Evolutionary conservation across 2,113 vertebrate genomes (phyloP).

Genomic region (Petrocephalus zakoni): DNA sequence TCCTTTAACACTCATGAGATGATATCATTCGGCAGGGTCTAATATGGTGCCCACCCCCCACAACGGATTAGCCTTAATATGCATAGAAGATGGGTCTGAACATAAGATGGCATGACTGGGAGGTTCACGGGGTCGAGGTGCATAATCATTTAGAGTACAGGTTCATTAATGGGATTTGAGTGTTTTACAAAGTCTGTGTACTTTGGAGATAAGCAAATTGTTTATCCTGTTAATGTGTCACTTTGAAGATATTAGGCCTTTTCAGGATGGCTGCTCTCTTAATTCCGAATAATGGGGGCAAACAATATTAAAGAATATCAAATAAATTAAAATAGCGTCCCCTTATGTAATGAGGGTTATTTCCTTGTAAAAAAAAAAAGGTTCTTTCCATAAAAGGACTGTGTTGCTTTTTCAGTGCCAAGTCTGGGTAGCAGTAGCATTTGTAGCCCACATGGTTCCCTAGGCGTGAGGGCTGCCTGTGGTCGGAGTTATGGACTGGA

Average conservation of each 20-base stretch:
- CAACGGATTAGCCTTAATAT: constrained; percentile 52
- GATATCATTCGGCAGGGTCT: constrained; percentile 35
- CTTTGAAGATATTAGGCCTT: constrained; percentile 67
- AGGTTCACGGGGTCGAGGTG: constrained; percentile 36
- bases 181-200: constrained; percentile 54
- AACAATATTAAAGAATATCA: constrained; percentile 47
- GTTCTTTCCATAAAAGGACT: constrained; percentile 31
- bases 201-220: constrained; percentile 62
- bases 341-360: constrained; percentile 41
- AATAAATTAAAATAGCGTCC: constrained; percentile 43
- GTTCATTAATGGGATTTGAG: constrained; percentile 65
- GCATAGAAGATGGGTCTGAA: constrained; percentile 35
- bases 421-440: not conserved
- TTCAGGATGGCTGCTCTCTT: constrained; percentile 57
- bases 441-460: not conserved
- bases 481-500: not conserved
- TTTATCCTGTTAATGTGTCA: constrained; percentile 73
- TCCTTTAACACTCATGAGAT: constrained; percentile 8
- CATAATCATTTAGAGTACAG: constrained; percentile 48
- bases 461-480: not conserved
- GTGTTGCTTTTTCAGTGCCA: constrained; percentile 32
- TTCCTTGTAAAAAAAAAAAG: constrained; percentile 28
- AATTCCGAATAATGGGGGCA: constrained; percentile 54
- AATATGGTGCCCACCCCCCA: constrained; percentile 28
- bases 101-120: constrained; percentile 38